phyloP scores from a whole-genome alignment of 2,113 vertebrate genomes.

The Fulica atra region DNA sequence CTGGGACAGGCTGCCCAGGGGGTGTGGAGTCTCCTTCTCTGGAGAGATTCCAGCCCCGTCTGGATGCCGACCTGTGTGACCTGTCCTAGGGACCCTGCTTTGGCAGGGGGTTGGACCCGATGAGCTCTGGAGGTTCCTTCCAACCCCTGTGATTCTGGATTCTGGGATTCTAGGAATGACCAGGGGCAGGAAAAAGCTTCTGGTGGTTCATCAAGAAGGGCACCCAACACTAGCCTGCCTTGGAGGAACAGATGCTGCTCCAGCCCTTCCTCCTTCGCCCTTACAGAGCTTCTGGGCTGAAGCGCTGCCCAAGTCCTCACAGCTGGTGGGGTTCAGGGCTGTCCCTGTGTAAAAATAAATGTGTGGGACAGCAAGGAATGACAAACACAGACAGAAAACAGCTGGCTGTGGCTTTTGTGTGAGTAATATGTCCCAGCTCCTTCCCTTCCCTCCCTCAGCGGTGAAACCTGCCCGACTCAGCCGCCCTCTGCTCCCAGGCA shows the following conservation, averaged over 20 bases:
- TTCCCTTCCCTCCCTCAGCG: neutral
- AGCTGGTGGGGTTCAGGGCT: neutral
- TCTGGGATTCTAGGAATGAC: neutral
- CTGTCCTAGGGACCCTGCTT: too few relatives aligned
- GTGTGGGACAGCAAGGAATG: neutral
- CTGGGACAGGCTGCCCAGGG: too few relatives aligned
- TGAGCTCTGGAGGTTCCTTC: too few relatives aligned
- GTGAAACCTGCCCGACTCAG: neutral
- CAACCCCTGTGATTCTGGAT: too few relatives aligned
- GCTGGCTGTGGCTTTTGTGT: neutral
- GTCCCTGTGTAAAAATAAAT: neutral
- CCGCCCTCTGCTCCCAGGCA: neutral
- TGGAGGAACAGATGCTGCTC: rapidly evolving
- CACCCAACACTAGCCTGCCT: rapidly evolving
- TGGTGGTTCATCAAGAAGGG: neutral
- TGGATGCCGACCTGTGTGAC: too few relatives aligned
- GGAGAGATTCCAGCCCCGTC: too few relatives aligned
- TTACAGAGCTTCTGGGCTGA: rapidly evolving
- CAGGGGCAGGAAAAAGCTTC: neutral
- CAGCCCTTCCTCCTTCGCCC: neutral
- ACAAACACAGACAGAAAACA: neutral
- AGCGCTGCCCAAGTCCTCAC: neutral
- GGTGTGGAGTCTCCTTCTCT: too few relatives aligned
- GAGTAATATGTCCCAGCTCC: neutral
- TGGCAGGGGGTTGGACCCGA: too few relatives aligned